Percentiles rank a stretch among this genome's conserved stretches.
Conservation (phyloP, 2,797 vertebrate genomes). For the Myripristis murdjan region DNA sequence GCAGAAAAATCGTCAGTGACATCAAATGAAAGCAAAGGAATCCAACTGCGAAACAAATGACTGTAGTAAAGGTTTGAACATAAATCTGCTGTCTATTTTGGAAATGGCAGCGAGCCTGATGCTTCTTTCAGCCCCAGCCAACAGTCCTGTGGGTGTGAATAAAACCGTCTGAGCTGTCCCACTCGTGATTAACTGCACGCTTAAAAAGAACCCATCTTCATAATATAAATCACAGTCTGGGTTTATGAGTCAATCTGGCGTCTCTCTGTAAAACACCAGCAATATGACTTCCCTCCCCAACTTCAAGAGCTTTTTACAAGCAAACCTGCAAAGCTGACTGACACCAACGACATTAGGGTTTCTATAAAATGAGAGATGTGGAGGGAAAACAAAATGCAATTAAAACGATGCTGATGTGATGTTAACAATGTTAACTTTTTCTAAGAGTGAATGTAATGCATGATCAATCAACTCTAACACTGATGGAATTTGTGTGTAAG, state of each 20-base stretch:
- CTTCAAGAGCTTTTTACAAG: no score
- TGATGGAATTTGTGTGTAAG: no score
- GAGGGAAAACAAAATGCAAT: neutral
- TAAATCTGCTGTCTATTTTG: slow-evolving; percentile 33
- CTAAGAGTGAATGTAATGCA: no score
- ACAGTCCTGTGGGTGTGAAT: slow-evolving; percentile 26
- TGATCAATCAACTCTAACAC: no score
- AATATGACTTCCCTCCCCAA: neutral
- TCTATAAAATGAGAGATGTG: neutral
- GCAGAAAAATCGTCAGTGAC: neutral
- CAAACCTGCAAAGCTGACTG: neutral
- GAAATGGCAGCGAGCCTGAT: slow-evolving; percentile 30
- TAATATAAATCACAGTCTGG: slow-evolving; percentile 6
- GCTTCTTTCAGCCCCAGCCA: slow-evolving; percentile 9
- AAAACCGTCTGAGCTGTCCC: slow-evolving; percentile 19
- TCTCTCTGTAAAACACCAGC: neutral
- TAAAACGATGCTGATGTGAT: no score
- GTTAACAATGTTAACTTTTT: no score
- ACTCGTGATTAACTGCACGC: slow-evolving; percentile 26
- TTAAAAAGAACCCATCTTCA: slow-evolving; percentile 18
- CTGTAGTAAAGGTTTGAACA: slow-evolving; percentile 33
- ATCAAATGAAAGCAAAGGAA: slow-evolving; percentile 6
- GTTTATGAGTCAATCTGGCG: slow-evolving; percentile 1
- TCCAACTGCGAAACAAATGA: slow-evolving; percentile 17
- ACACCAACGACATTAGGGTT: neutral